These are phyloP conservation scores for Drosophila maculinotata DNA, from an alignment of 2,888 invertebrate genomes.

Conservation along the genomic window DNA sequence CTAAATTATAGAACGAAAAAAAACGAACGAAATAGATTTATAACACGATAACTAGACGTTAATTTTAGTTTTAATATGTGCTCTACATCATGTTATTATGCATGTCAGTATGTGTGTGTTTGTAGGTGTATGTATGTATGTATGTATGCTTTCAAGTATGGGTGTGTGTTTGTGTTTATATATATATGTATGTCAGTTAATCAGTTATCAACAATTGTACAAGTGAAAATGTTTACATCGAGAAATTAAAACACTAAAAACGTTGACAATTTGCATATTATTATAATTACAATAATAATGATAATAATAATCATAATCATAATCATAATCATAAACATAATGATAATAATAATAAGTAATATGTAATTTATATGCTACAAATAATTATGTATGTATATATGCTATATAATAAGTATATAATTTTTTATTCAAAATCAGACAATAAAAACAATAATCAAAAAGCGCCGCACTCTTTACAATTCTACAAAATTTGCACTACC, in stretches of 20 bases:
- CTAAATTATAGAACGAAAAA: constrained; percentile 62
- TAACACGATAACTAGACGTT: constrained; percentile 53
- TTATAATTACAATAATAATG: constrained; percentile 23
- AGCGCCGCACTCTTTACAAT: constrained; percentile 50
- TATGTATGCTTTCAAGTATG: background rate
- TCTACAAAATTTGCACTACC: constrained; percentile 48
- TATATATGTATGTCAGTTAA: constrained; percentile 19
- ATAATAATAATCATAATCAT: constrained; percentile 33
- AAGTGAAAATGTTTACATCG: constrained; percentile 70
- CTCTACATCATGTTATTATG: constrained; percentile 44
- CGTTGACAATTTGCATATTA: constrained; percentile 43
- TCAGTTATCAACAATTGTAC: constrained; percentile 70
- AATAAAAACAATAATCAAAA: constrained; percentile 55
- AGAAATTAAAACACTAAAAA: constrained; percentile 48
- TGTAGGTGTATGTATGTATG: constrained; percentile 1
- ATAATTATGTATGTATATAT: constrained; percentile 33
- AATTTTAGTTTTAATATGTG: constrained; percentile 49
- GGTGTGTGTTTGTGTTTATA: background rate
- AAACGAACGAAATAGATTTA: constrained; percentile 34
- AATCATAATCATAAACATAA: constrained; percentile 36
- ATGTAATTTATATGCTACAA: constrained; percentile 38
- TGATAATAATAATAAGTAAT: constrained; percentile 38
- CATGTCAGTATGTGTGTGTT: constrained; percentile 26
- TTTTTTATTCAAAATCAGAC: constrained; percentile 49
- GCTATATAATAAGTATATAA: constrained; percentile 40